Evolutionary conservation across 2,888 invertebrate genomes (phyloP), one percentile per base, ranked within the genome.

Genomic region (Platynereis dumerilii): DNA sequence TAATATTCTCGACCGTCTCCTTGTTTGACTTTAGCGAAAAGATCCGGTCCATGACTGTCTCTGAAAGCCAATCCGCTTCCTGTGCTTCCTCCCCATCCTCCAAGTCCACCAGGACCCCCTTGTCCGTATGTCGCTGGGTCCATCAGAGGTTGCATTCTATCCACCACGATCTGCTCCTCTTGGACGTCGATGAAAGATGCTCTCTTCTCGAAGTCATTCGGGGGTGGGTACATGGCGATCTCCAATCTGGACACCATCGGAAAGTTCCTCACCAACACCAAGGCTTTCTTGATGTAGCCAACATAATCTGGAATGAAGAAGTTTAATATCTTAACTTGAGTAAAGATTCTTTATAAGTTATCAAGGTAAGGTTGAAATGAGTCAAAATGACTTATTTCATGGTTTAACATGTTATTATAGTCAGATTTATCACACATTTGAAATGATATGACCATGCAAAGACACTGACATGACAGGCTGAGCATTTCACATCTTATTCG

Each of bases 221-320:
- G 55, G 20, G 55, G 60, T 15, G 55, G 55, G 15, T 52, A n/a
- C 28, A 55, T 56, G n/a, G 29, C 34, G 34, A 69, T 48, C 59
- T 69, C 65, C 26, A 69, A 42, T 3, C 66, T 22, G n/a, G 55
- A 28, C 58, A 69, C 17, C 52, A 57, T 34, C 2, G 64, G 67
- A 45, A 62, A 61, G 39, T 58, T 27, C 60, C 61, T 58, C 42
- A 58, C 62, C 42, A 69, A 48, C 42, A 69, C 15, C 48, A 69
- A 26, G 15, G 60, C 62, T 62, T 69, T 67, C 58, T 69, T 69
- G 48, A 65, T 65, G 63, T 57, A 69, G 34, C 61, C 54, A 12
- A 67, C 57, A 34, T 60, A 58, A 48, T 69, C 69, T 69, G 26
- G 5, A 48, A 59, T 15, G 20, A 39, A 20, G 7, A 52, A 20